Evolutionary conservation across 2,113 vertebrate species (phyloP).

Genomic region (Cyanistes caeruleus): DNA sequence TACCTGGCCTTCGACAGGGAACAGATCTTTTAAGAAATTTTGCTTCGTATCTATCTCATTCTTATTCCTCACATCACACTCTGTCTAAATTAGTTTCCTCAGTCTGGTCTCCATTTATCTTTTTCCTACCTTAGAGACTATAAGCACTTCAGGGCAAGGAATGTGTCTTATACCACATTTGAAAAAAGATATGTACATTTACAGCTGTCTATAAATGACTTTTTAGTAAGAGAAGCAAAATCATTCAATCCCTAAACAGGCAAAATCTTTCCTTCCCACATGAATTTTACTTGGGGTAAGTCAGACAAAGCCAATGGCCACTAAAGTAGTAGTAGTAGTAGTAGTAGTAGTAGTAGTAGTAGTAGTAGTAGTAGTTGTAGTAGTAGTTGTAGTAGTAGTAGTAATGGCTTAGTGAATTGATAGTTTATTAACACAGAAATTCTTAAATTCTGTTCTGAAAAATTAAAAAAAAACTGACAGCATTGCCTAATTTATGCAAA

Average conservation of each 20-base stretch:
- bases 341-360: no score
- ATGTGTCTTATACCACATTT: neutral
- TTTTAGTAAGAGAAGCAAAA: neutral
- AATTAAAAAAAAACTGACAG: neutral
- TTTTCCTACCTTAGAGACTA: neutral
- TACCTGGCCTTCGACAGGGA: neutral
- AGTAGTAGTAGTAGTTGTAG: neutral
- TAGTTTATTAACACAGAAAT: neutral
- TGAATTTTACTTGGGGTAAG: neutral
- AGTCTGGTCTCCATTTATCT: neutral
- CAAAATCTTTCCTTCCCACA: neutral
- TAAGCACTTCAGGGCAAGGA: neutral
- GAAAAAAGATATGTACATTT: neutral
- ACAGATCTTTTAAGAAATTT: neutral
- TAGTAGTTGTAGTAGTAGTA: neutral
- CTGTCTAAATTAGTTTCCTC: neutral
- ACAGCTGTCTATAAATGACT: neutral
- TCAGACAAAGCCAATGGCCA: neutral
- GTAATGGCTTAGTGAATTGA: neutral
- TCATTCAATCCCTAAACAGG: neutral
- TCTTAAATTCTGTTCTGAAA: neutral
- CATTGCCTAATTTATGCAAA: neutral
- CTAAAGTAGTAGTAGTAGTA: neutral
- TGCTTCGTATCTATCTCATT: neutral
- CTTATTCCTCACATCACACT: neutral